Conservation (phyloP, 92 coral and sea anemone genomes). For the Paramuricea clavata region DNA sequence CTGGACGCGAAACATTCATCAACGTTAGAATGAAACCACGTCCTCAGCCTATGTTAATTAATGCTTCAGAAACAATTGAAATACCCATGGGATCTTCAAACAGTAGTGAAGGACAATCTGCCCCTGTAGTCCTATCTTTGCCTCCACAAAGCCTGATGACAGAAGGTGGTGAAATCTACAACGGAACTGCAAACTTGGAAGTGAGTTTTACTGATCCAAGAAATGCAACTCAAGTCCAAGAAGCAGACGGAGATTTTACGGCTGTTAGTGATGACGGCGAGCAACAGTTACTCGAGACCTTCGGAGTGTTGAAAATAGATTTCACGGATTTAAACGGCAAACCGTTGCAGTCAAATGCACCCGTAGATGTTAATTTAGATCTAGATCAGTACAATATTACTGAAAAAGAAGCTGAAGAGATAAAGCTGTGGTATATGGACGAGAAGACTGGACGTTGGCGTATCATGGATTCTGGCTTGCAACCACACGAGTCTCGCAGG, state of each 20-base stretch:
- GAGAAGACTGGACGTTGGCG: constrained; percentile 75
- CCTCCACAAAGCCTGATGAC: constrained; percentile 64
- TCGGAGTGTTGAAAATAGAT: constrained; percentile 66
- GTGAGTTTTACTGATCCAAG: constrained; percentile 68
- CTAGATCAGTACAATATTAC: constrained; percentile 63
- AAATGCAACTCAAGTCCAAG: constrained; percentile 60
- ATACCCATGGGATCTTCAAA: constrained; percentile 38
- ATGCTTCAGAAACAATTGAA: constrained; percentile 33
- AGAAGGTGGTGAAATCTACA: constrained; percentile 55
- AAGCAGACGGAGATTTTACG: constrained; percentile 74
- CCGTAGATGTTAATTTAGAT: constrained; percentile 55
- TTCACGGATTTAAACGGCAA: constrained; percentile 61
- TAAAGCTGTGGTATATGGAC: constrained; percentile 73
- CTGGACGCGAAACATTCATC: constrained; percentile 48
- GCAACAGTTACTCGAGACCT: constrained; percentile 66
- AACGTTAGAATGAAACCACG: constrained; percentile 44
- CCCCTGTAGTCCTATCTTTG: constrained; percentile 62
- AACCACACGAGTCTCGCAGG: constrained; percentile 15
- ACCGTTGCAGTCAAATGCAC: constrained; percentile 47
- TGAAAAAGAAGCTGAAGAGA: constrained; percentile 12
- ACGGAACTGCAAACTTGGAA: constrained; percentile 59
- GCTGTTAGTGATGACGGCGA: constrained; percentile 66
- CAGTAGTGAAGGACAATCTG: constrained; percentile 21
- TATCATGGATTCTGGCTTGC: constrained; percentile 17
- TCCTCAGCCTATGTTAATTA: constrained; percentile 36